Percentiles rank a stretch among this genome's conserved stretches.
These are phyloP conservation scores for Xiphorhynchus erythropygius DNA, from an alignment of 2,797 vertebrate species.

Conservation along the genomic window DNA sequence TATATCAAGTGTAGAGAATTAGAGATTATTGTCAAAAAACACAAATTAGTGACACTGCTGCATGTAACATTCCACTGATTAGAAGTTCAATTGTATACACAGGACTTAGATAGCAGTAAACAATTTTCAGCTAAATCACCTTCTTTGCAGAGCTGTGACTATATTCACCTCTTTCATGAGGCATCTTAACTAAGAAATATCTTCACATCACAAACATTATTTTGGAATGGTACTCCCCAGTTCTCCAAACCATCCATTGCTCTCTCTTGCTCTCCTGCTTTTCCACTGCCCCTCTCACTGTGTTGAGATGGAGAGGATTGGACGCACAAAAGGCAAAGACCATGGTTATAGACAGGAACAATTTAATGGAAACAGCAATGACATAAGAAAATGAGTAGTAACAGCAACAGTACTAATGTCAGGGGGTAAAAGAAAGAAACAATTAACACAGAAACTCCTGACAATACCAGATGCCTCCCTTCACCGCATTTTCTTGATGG, in stretches of 20 bases:
- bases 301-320: background rate
- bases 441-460: rapidly evolving
- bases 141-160: background rate
- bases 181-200: background rate
- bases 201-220: rapidly evolving
- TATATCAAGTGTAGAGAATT: background rate
- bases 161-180: background rate
- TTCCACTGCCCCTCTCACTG: too few species aligned
- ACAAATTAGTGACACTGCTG: background rate
- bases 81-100: background rate
- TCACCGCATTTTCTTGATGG: background rate
- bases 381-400: background rate
- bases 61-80: background rate
- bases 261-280: background rate
- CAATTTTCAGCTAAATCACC: background rate
- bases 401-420: background rate
- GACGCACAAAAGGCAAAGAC: background rate
- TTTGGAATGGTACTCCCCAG: background rate
- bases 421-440: background rate
- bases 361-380: background rate
- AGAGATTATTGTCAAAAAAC: background rate
- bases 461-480: background rate
- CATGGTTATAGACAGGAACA: background rate
- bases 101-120: background rate
- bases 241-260: background rate